These are phyloP conservation scores for Esox niger DNA, from an alignment of 2,113 vertebrate genomes.

Conservation along the genomic window DNA sequence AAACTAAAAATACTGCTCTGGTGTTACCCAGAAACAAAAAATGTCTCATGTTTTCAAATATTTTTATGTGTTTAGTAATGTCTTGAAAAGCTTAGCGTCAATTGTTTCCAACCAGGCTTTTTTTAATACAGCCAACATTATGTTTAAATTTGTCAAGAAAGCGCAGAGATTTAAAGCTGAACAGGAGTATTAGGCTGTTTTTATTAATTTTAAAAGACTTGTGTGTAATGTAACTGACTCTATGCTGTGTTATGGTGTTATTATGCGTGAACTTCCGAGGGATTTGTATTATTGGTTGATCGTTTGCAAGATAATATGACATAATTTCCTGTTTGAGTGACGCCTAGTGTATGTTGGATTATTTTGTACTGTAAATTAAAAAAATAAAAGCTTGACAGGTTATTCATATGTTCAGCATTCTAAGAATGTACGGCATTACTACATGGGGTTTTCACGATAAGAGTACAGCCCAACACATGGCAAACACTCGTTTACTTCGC, in stretches of 20 bases:
- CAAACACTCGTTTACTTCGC: too few species aligned
- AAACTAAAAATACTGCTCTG: too few species aligned
- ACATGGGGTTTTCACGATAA: too few species aligned
- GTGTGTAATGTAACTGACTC: slow-evolving; percentile 53
- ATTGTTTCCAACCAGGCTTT: neutral
- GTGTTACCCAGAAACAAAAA: too few species aligned
- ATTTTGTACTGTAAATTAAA: slow-evolving; percentile 59
- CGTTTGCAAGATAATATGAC: slow-evolving; percentile 11
- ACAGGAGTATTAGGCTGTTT: slow-evolving; percentile 57
- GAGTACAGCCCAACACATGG: too few species aligned
- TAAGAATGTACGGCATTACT: too few species aligned
- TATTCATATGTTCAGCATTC: too few species aligned
- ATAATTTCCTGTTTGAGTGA: neutral
- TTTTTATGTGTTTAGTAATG: neutral
- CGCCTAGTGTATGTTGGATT: slow-evolving; percentile 58
- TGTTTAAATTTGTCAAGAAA: slow-evolving; percentile 32
- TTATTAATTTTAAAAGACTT: slow-evolving; percentile 46
- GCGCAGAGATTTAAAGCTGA: slow-evolving; percentile 58
- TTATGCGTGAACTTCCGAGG: slow-evolving; percentile 59
- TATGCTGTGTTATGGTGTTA: slow-evolving; percentile 47
- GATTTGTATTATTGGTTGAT: slow-evolving; percentile 54
- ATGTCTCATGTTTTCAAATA: too few species aligned
- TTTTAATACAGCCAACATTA: slow-evolving; percentile 2
- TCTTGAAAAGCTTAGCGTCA: neutral
- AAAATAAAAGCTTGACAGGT: too few species aligned